A percentile compares a stretch with the other conserved stretches of the same genome.
phyloP scores from a whole-genome alignment of 1,140 invertebrate species.

The Nilaparvata lugens region DNA sequence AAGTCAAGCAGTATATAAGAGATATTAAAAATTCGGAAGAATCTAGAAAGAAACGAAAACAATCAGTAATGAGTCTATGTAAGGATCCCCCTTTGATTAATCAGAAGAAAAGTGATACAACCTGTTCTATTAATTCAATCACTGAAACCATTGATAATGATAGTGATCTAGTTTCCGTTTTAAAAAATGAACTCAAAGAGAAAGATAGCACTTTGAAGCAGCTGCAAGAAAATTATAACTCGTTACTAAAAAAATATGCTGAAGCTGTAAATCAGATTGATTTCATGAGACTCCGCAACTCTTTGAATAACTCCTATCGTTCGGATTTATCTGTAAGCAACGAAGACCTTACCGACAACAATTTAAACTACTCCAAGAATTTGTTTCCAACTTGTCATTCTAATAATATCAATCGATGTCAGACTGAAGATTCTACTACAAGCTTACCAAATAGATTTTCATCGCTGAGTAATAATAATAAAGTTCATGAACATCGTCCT shows the following conservation, averaged over 20 bases:
- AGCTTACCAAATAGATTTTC: background rate
- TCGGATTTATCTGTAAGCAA: background rate
- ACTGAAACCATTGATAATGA: background rate
- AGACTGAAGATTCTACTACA: background rate
- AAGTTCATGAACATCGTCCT: background rate
- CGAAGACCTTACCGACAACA: background rate
- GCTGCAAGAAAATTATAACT: constrained; percentile 10
- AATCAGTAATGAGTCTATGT: background rate
- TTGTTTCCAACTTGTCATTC: background rate
- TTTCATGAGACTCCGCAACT: constrained; percentile 1
- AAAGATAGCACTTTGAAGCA: constrained; percentile 1
- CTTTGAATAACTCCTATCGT: constrained; percentile 4
- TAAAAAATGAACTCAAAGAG: constrained; percentile 14
- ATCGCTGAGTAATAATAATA: background rate
- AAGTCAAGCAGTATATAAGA: constrained; percentile 12
- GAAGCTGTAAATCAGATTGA: constrained; percentile 13
- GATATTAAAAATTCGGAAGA: constrained; percentile 15
- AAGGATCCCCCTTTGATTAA: background rate
- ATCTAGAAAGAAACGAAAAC: constrained; percentile 2
- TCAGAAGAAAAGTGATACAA: background rate
- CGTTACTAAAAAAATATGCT: constrained; percentile 8
- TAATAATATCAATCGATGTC: background rate
- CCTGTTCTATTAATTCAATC: background rate
- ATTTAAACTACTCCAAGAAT: background rate
- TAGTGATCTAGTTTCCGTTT: constrained; percentile 9